A percentile compares a stretch with the other conserved stretches of the same genome.
Conservation (phyloP, 1,140 invertebrate genomes). For the Conus ventricosus region DNA sequence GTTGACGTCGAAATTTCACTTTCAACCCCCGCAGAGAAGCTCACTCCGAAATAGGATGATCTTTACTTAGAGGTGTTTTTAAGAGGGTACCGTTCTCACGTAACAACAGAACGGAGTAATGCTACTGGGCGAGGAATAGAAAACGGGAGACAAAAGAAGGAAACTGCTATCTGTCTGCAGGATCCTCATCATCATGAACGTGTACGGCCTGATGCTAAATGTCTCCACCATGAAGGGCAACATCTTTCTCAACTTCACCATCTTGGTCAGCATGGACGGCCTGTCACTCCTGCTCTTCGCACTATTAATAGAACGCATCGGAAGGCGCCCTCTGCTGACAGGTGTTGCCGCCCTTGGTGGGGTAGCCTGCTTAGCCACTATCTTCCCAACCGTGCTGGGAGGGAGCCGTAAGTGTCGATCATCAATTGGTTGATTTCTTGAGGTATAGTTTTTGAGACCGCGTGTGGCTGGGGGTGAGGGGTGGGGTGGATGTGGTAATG, state of each 20-base stretch:
- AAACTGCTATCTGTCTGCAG: constrained; percentile 58
- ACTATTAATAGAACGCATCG: constrained; percentile 66
- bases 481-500: too few relatives aligned
- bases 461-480: too few relatives aligned
- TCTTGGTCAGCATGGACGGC: constrained; percentile 83
- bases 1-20: too few relatives aligned
- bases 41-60: too few relatives aligned
- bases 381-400: constrained; percentile 48
- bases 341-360: constrained; percentile 53
- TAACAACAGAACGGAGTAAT: too few relatives aligned
- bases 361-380: constrained; percentile 47
- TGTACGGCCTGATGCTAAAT: constrained; percentile 80
- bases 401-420: constrained; percentile 35
- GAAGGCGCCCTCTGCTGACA: constrained; percentile 46
- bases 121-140: too few relatives aligned
- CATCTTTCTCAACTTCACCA: constrained; percentile 65
- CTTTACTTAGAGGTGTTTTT: too few relatives aligned
- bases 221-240: constrained; percentile 55
- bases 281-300: constrained; percentile 82
- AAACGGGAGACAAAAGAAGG: too few relatives aligned
- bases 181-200: constrained; percentile 81
- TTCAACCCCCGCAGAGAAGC: too few relatives aligned
- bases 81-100: too few relatives aligned
- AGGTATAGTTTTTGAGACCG: too few relatives aligned
- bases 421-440: too few relatives aligned